Base-by-base conservation (phyloP, 2,113 vertebrate species). In the Notarius quadriscutis region DNA sequence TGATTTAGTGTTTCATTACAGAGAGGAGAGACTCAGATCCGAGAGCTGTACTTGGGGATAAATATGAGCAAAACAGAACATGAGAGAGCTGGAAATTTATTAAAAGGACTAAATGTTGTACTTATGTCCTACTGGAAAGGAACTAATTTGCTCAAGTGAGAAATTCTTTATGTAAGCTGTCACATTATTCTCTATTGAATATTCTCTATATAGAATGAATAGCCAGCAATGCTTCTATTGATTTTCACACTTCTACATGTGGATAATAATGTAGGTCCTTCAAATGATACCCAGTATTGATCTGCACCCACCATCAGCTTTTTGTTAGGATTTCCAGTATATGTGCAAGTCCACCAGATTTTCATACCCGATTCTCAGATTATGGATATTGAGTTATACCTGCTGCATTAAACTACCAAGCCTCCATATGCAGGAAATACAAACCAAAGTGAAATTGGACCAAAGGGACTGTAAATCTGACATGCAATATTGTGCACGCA, bases 131-230 rank as follows among this genome's bases (percentile, higher is more conserved):
- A 41, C 57, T 62, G 57, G 18, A 15, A 81, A 41, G 57, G 48
- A 62, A 25, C 30, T 81, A 62, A 81, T 62, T 81, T 62, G 18
- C 34, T 81, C 58, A 62, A 48, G 57, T 14, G 79, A 58, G 20
- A 81, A 62, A 4, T 34, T 1, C 53, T 58, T 60, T 34, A 34
- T 57, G 15, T 57, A 79, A 79, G 51, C 27, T 34, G 55, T 34
- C 55, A 81, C 55, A 80, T 34, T 58, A 80, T 80, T 81, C 55
- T 58, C 53, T 34, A 27, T 20, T 80, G 78, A 58, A 80, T 30
- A 53, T 55, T 78, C 75, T 53, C 50, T 53, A 58, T 80, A 80
- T 34, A 80, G 53, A 10, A 34, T 1, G 0, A 58, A 27, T 18
- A 30, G 25, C 22, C 12, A 51, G 72, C 18, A 22, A 50, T 27